Evolutionary conservation across 2,888 invertebrate genomes (phyloP).

Genomic region (Steinernema scapterisci): DNA sequence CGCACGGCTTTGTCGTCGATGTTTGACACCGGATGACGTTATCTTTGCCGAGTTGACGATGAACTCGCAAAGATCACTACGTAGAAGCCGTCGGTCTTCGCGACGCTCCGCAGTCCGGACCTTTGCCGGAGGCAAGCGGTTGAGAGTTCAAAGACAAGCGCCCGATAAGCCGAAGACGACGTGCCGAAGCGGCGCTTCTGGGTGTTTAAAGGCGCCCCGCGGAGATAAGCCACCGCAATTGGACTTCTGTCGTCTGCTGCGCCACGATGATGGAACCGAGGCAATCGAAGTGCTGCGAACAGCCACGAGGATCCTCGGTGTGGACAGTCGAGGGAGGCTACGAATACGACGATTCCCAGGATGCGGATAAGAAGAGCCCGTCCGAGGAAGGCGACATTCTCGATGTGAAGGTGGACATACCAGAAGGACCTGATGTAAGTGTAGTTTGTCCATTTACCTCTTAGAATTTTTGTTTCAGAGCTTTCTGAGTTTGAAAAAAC

Average conservation of each 20-base stretch:
- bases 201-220: not conserved
- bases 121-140: not conserved
- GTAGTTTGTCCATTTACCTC: too few relatives aligned
- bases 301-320: not conserved
- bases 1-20: not conserved
- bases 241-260: conserved; percentile 3
- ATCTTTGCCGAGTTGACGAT: not conserved
- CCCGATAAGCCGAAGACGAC: conserved; percentile 1
- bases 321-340: conserved; percentile 1
- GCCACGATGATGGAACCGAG: not conserved
- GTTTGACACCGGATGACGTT: not conserved
- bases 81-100: not conserved
- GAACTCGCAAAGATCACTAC: conserved; percentile 25
- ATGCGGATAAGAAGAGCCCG: not conserved
- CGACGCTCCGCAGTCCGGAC: not conserved
- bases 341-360: not conserved
- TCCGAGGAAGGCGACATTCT: not conserved
- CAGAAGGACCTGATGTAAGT: conserved; percentile 21
- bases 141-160: conserved; percentile 12
- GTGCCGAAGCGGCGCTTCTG: not conserved
- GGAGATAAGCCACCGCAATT: not conserved
- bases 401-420: conserved; percentile 17
- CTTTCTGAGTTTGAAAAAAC: conserved; percentile 78
- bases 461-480: not conserved
- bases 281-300: not conserved